Evolutionary conservation across 2,113 vertebrate genomes (phyloP), one percentile per base, ranked within the genome.

Genomic region (Podarcis raffonei): DNA sequence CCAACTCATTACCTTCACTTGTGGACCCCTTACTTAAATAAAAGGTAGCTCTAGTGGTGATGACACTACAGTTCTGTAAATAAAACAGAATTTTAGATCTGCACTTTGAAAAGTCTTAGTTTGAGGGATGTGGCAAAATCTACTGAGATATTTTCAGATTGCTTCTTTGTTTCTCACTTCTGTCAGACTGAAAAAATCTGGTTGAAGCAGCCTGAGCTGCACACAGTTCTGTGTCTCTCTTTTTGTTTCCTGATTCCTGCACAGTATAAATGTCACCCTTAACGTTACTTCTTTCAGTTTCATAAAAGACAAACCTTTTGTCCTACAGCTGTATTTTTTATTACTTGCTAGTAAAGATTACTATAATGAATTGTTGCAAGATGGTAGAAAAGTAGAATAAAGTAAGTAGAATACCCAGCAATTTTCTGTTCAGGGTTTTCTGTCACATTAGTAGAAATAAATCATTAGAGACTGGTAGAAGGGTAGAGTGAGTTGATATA

Each of bases 391-490:
- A 91, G 86, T n/a, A 69, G 48, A 88, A 88, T 89, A 77, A 91
- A 90, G 13, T 89, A 84, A 92, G n/a, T 82, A 78, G 62, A 68
- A 79, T 25, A 87, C 12, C 9, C 13, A 15, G 0, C 39, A 83
- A 35, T 91, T 84, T 90, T 94, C 81, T 88, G 83, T 83, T 65
- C 80, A 81, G 87, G 91, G 57, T 91, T 92, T 90, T 68, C 72
- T 93, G 62, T 15, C 87, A 37, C 87, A 82, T 39, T 90, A 53
- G 62, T 85, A 90, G 88, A 94, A 89, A 88, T 86, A 93, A 94
- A 94, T 90, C 92, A 94, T 94, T 95, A 92, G 78, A 90, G 78
- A 23, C 72, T 85, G 84, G 84, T 90, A 84, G 85, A 91, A 86
- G 87, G 18, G 68, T 35, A 87, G 48, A 85, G 53, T 88, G 92